These are phyloP conservation scores for Meghimatium bilineatum DNA, from an alignment of 2,888 invertebrate genomes.

Conservation along the genomic window DNA sequence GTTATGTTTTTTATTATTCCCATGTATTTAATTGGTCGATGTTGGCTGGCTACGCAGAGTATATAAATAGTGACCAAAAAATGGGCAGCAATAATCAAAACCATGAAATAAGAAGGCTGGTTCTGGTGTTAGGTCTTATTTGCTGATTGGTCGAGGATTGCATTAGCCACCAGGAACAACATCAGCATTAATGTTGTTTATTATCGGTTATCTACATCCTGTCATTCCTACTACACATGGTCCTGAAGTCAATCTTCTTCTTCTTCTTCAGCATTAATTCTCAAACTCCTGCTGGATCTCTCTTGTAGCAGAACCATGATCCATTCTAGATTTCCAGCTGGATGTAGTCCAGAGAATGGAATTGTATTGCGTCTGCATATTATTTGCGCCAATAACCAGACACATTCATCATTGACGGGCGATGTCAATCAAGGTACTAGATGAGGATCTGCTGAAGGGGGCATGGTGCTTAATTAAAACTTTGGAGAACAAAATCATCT, in stretches of 20 bases:
- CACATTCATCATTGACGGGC: too few species aligned
- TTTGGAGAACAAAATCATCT: slow-evolving; percentile 61
- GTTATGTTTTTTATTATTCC: too few species aligned
- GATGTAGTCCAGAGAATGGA: too few species aligned
- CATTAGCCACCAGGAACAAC: slow-evolving; percentile 50
- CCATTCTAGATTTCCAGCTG: too few species aligned
- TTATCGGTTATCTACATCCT: slow-evolving; percentile 64
- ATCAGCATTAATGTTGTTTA: slow-evolving; percentile 64
- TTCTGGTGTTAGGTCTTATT: too few species aligned
- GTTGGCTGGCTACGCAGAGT: neutral
- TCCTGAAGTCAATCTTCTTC: too few species aligned
- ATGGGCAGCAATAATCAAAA: neutral
- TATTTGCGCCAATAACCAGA: too few species aligned
- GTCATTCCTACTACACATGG: slow-evolving; percentile 64
- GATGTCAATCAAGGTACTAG: slow-evolving; percentile 57
- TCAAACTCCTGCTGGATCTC: too few species aligned
- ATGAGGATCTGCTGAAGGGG: slow-evolving; percentile 56
- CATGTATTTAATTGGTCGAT: neutral
- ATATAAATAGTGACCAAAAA: neutral
- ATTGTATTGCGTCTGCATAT: too few species aligned
- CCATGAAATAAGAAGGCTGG: too few species aligned
- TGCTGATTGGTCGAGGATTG: neutral
- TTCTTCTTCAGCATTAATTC: too few species aligned
- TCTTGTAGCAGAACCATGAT: too few species aligned
- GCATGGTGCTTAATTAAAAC: slow-evolving; percentile 52